Percentiles rank a stretch among this genome's conserved stretches.
phyloP scores from a whole-genome alignment of 2,888 invertebrate species.

The Didymodactylos carnosus region DNA sequence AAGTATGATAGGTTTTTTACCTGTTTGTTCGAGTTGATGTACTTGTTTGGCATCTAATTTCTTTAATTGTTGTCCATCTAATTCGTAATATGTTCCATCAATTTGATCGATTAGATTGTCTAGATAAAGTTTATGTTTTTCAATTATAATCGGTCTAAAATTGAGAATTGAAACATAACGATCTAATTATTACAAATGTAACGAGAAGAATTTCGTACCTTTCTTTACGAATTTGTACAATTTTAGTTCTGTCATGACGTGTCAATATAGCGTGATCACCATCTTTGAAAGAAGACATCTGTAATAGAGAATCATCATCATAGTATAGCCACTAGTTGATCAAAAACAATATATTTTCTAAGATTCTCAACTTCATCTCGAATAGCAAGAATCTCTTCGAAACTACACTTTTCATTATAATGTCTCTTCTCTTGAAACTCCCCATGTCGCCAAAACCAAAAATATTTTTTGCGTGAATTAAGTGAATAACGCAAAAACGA shows the following conservation, averaged over 20 bases:
- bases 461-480: too few relatives aligned
- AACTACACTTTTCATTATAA: too few relatives aligned
- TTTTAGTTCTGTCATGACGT: slow-evolving; percentile 6
- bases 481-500: too few relatives aligned
- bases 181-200: neutral
- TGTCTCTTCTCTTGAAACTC: too few relatives aligned
- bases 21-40: slow-evolving; percentile 7
- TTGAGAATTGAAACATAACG: neutral
- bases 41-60: slow-evolving; percentile 17
- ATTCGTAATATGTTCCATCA: slow-evolving; percentile 26
- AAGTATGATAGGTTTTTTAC: neutral
- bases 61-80: slow-evolving; percentile 23
- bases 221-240: slow-evolving; percentile 7
- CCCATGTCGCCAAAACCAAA: too few relatives aligned
- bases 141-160: slow-evolving; percentile 21
- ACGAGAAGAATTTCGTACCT: neutral
- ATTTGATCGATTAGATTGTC: slow-evolving; percentile 24
- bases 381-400: too few relatives aligned
- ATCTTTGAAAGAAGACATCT: slow-evolving; percentile 6
- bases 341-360: too few relatives aligned
- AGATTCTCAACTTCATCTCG: too few relatives aligned
- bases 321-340: too few relatives aligned
- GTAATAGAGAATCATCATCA: too few relatives aligned
- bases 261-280: slow-evolving; percentile 12
- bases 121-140: slow-evolving; percentile 23